Conservation (phyloP, 2,888 invertebrate species). For the Hypercompe scribonia region DNA sequence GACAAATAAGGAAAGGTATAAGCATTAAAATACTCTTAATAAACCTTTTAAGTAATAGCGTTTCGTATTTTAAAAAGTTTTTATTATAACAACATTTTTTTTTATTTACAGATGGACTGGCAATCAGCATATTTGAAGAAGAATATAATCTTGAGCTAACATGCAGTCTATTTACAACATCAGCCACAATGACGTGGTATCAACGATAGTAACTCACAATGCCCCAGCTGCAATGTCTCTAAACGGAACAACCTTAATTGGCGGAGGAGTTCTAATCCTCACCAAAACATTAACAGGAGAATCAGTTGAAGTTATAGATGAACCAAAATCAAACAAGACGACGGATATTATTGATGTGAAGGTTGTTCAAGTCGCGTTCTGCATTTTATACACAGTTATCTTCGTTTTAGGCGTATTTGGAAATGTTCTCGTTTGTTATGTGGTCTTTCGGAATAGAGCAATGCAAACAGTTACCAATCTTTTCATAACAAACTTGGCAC, state of each 20-base stretch:
- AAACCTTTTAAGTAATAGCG: background rate
- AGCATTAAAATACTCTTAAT: background rate
- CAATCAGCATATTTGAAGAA: slow-evolving; percentile 32
- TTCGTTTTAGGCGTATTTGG: slow-evolving; percentile 94
- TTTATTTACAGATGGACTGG: slow-evolving; percentile 78
- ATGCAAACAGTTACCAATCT: slow-evolving; percentile 98
- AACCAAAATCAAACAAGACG: slow-evolving; percentile 76
- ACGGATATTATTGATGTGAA: slow-evolving; percentile 88
- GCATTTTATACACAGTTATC: slow-evolving; percentile 91
- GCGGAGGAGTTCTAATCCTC: slow-evolving; percentile 75
- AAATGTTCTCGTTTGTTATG: slow-evolving; percentile 94
- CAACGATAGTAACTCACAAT: slow-evolving; percentile 60
- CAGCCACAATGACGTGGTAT: slow-evolving; percentile 57
- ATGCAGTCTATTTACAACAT: slow-evolving; percentile 62
- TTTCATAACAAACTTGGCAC: slow-evolving; percentile 95
- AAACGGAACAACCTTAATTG: slow-evolving; percentile 68
- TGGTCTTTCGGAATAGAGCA: slow-evolving; percentile 92
- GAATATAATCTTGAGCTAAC: slow-evolving; percentile 50
- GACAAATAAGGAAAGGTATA: background rate
- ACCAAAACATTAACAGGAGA: slow-evolving; percentile 80
- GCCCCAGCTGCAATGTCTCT: slow-evolving; percentile 71
- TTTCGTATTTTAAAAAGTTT: background rate
- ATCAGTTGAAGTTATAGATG: slow-evolving; percentile 77
- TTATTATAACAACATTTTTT: slow-evolving; percentile 18
- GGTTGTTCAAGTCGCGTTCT: slow-evolving; percentile 91